Evolutionary conservation across 2,888 invertebrate genomes (phyloP), one percentile per base, ranked within the genome.

Genomic region (Apoda limacodes): DNA sequence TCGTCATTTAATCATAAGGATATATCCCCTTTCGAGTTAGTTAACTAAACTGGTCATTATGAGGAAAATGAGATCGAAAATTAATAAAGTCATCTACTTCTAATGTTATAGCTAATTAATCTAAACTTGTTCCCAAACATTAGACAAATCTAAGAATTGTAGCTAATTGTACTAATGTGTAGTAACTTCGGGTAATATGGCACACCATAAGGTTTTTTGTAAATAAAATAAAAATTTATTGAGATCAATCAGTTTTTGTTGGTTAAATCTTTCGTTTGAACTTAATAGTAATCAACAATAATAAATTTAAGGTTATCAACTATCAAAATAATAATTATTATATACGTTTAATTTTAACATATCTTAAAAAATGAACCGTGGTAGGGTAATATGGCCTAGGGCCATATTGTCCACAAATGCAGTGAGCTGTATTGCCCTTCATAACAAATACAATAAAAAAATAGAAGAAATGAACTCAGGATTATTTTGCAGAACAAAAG

Each of bases 401-500:
- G 25, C 25, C 25, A 25, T 25, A 25, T 25, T n/a, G n/a, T n/a
- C n/a, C n/a, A n/a, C n/a, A n/a, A n/a, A n/a, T n/a, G n/a, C n/a
- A n/a, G n/a, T 21, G 21, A 7, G 11, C 22, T 9, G 17, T 25
- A 27, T 15, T 13, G 13, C 20, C 9, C 3, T 5, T 14, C 28
- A 28, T 20, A 28, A 25, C 20, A 28, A 32, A 9, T 28, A 22
- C 6, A 24, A 22, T 20, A 15, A 32, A 21, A 28, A 19, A 27
- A 21, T 4, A 13, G 15, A 3, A 13, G 6, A 17, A 6, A 12
- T 6, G 13, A 17, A n/a, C n/a, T n/a, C n/a, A n/a, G n/a, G n/a
- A n/a, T n/a, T n/a, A n/a, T n/a, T n/a, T n/a, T n/a, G n/a, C 14
- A 25, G 20, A 33, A 24, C 22, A 26, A 34, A 34, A 29, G 19